These are phyloP conservation scores for Meteorus cinctellus DNA, from an alignment of 2,888 invertebrate genomes.

Conservation along the genomic window DNA sequence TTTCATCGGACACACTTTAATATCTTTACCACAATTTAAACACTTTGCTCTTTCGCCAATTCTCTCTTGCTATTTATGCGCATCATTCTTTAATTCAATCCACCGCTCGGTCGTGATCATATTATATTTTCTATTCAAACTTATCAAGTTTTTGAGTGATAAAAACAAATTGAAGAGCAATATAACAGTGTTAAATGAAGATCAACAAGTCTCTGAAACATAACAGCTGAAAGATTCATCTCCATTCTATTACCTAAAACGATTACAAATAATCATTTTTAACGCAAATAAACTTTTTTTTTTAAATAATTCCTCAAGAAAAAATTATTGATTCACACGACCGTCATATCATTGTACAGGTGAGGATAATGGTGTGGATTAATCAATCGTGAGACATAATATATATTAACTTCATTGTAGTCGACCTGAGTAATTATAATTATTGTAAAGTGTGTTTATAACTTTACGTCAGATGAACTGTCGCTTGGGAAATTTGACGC, in stretches of 20 bases:
- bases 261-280: not conserved
- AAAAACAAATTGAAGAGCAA: not conserved
- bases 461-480: constrained; percentile 55
- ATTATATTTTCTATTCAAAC: not conserved
- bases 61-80: not conserved
- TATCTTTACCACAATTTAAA: constrained; percentile 32
- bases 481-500: constrained; percentile 62
- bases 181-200: not conserved
- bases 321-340: too few species aligned
- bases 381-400: not conserved
- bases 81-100: not conserved
- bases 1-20: constrained; percentile 19
- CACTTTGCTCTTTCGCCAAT: not conserved
- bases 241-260: not conserved
- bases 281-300: not conserved
- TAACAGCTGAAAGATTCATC: not conserved
- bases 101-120: not conserved
- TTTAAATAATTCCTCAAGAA: not conserved
- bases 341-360: not conserved
- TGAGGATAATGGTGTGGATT: not conserved
- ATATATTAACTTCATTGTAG: not conserved
- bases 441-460: constrained; percentile 62
- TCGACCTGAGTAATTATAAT: constrained; percentile 56
- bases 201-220: not conserved
- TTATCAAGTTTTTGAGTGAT: not conserved